These are phyloP conservation scores for Xylocampa areola DNA, from an alignment of 2,888 invertebrate species.

Conservation along the genomic window DNA sequence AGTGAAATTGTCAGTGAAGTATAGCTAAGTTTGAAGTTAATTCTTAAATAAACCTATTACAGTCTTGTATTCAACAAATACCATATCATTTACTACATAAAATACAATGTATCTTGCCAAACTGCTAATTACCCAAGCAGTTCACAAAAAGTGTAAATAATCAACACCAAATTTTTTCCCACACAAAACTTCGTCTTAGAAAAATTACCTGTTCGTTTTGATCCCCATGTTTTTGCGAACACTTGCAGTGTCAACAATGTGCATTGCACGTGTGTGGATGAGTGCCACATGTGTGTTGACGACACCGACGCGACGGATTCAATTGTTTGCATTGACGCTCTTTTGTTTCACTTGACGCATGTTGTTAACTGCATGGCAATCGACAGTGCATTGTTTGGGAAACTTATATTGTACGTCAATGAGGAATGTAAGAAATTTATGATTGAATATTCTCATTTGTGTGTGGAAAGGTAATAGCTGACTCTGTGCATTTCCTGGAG, in stretches of 20 bases:
- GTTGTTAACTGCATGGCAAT: slow-evolving; percentile 31
- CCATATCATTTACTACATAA: too few relatives aligned
- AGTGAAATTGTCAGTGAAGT: too few relatives aligned
- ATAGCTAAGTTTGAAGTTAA: too few relatives aligned
- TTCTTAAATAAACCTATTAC: too few relatives aligned
- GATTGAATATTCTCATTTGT: background rate
- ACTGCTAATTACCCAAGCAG: too few relatives aligned
- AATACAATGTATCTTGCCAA: too few relatives aligned
- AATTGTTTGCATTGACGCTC: slow-evolving; percentile 50
- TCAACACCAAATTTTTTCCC: too few relatives aligned
- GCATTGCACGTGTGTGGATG: slow-evolving; percentile 66
- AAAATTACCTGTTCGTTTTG: slow-evolving; percentile 10
- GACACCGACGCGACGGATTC: slow-evolving; percentile 39
- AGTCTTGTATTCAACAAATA: too few relatives aligned
- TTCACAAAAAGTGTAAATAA: background rate
- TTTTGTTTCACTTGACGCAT: slow-evolving; percentile 36
- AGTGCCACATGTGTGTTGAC: slow-evolving; percentile 61
- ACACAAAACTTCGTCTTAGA: background rate
- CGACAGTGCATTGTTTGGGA: slow-evolving; percentile 29
- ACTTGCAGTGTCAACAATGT: slow-evolving; percentile 56
- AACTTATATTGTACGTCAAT: slow-evolving; percentile 3
- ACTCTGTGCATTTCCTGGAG: too few relatives aligned
- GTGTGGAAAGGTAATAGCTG: too few relatives aligned
- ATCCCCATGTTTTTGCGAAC: slow-evolving; percentile 36
- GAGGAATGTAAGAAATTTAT: background rate